Evolutionary conservation across 2,113 vertebrate species (phyloP).

Genomic region (Corvus hawaiiensis): DNA sequence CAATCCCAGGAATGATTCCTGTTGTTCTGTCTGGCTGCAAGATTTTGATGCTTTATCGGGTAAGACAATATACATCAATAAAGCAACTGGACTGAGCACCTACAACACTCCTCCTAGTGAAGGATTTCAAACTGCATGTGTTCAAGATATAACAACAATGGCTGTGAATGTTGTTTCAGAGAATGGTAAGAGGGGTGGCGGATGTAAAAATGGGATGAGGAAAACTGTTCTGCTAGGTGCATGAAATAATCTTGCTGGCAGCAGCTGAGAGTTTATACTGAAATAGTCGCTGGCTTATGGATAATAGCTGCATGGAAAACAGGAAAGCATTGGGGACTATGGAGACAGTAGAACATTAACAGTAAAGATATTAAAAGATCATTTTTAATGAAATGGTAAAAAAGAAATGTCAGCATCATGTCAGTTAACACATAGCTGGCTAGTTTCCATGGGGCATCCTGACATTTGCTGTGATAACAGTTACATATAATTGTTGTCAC

Average conservation of each 20-base stretch:
- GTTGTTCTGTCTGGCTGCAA: conserved; percentile 76
- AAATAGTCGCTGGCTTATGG: neutral
- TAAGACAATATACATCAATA: conserved; percentile 86
- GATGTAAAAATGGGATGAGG: neutral
- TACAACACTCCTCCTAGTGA: conserved; percentile 69
- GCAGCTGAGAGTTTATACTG: neutral
- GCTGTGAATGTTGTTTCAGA: conserved; percentile 82
- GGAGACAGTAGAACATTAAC: neutral
- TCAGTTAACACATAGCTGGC: neutral
- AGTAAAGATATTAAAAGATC: neutral
- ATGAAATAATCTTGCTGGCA: neutral
- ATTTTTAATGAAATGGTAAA: neutral
- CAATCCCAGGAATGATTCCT: neutral
- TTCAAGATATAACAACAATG: conserved; percentile 86
- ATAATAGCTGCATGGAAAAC: neutral
- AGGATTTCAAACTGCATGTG: conserved; percentile 74
- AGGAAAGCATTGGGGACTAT: neutral
- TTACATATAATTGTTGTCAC: neutral
- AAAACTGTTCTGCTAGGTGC: neutral
- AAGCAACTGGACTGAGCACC: conserved; percentile 86
- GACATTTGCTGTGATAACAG: neutral
- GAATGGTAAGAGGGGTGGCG: conserved; percentile 76
- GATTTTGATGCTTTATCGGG: conserved; percentile 81
- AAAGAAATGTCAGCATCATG: neutral
- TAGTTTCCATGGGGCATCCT: neutral